Conservation (phyloP, 2,888 invertebrate genomes). For the Copidosoma aretas region DNA sequence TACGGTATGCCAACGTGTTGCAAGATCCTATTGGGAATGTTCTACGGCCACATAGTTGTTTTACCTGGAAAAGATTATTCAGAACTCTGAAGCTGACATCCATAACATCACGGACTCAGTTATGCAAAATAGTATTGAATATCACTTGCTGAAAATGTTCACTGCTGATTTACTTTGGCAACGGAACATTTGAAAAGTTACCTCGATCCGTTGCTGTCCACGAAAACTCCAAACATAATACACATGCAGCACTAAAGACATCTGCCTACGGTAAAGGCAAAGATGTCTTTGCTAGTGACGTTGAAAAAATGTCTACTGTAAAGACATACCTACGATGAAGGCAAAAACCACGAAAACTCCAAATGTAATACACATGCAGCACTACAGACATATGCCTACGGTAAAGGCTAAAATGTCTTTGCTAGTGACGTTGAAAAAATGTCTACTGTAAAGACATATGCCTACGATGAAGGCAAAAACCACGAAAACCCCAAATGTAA, state of each 20-base stretch:
- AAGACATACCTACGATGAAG: no score
- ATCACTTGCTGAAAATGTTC: constrained; percentile 79
- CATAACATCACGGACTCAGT: constrained; percentile 51
- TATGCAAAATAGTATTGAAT: constrained; percentile 61
- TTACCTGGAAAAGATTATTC: constrained; percentile 67
- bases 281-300: no score
- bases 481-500: no score
- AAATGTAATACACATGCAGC: no score
- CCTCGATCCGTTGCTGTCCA: constrained; percentile 77
- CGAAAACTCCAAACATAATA: constrained; percentile 82
- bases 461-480: no score
- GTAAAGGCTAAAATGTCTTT: no score
- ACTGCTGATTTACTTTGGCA: constrained; percentile 79
- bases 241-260: constrained; percentile 88
- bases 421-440: no score
- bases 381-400: no score
- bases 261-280: no score
- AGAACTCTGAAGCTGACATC: constrained; percentile 55
- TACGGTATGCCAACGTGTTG: constrained; percentile 92
- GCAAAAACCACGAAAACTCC: no score
- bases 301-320: no score
- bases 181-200: constrained; percentile 83
- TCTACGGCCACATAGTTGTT: constrained; percentile 88
- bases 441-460: no score
- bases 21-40: constrained; percentile 90